Conservation (phyloP, 1,140 invertebrate species). For the Leptinotarsa lineolata region DNA sequence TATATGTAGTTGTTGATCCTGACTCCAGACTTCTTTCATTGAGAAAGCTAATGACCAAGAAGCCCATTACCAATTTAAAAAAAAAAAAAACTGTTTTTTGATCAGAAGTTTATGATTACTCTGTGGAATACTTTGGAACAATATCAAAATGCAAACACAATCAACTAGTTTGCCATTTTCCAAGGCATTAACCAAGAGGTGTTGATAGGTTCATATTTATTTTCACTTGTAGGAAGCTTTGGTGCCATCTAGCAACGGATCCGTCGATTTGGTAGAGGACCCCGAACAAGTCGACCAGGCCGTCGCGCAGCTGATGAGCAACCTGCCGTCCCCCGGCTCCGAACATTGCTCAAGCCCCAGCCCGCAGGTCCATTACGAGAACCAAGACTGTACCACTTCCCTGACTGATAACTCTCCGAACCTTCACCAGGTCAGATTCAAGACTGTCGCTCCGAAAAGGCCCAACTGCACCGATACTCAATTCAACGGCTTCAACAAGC, state of each 20-base stretch:
- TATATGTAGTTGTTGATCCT: too few species aligned
- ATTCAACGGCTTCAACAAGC: conserved; percentile 27
- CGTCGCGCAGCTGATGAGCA: conserved; percentile 69
- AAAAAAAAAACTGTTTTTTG: too few species aligned
- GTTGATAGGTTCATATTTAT: conserved; percentile 10
- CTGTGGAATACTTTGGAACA: too few species aligned
- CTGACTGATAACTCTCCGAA: conserved; percentile 3
- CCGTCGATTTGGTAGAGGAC: conserved; percentile 63
- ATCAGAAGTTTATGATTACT: too few species aligned
- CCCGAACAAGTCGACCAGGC: conserved; percentile 67
- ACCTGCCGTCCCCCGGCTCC: conserved; percentile 57
- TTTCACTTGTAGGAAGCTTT: conserved; percentile 16
- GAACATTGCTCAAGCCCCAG: neutral
- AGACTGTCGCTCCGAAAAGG: conserved; percentile 15
- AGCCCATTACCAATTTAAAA: too few species aligned
- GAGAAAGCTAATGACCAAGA: too few species aligned
- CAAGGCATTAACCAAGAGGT: too few species aligned
- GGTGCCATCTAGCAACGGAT: conserved; percentile 16
- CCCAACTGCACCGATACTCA: neutral
- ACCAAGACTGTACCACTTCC: conserved; percentile 25
- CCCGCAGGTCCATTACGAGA: conserved; percentile 16
- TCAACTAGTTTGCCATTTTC: too few species aligned
- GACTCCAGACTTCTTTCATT: too few species aligned
- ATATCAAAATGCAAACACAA: neutral
- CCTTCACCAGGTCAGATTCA: conserved; percentile 3